Evolutionary conservation across 2,113 vertebrate species (phyloP).

Genomic region (Hyaena hyaena): DNA sequence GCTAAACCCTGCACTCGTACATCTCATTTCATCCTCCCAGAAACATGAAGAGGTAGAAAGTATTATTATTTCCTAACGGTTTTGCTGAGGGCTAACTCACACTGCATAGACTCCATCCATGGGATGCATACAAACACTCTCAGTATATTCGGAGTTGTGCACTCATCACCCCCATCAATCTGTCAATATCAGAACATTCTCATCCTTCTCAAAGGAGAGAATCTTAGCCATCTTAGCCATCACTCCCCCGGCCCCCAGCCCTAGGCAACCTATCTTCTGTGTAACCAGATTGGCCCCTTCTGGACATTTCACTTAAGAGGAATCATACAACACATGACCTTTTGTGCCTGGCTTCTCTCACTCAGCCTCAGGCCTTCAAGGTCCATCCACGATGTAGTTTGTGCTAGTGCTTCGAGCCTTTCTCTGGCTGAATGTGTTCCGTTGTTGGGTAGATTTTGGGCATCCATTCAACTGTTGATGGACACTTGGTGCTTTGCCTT

Average conservation of each 20-base stretch:
- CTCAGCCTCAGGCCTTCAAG: background rate
- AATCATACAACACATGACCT: background rate
- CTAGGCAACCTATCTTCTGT: background rate
- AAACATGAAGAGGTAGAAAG: background rate
- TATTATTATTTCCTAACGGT: background rate
- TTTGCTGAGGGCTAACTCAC: background rate
- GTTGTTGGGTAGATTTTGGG: background rate
- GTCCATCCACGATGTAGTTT: accelerated
- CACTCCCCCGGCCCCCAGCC: too few species aligned
- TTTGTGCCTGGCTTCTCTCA: background rate
- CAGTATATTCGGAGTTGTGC: too few species aligned
- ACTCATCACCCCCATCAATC: too few species aligned
- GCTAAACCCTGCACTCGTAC: background rate
- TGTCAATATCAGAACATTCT: background rate
- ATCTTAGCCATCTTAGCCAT: background rate
- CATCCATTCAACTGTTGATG: background rate
- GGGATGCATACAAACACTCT: background rate
- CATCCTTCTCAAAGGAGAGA: background rate
- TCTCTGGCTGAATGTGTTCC: background rate
- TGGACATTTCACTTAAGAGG: background rate
- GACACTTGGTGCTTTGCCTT: background rate
- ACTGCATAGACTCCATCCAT: too few species aligned
- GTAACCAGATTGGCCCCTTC: background rate
- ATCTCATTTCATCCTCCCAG: background rate
- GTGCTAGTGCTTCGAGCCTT: background rate